phyloP scores from a whole-genome alignment of 1,140 invertebrate genomes.

The honey bee (Apis mellifera) region Amel_HAv3.1 CM009931.2:24941001-24941500 shows the following conservation, averaged over 20 bases:
- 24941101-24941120: neutral
- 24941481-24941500: neutral
- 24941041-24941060: no score
- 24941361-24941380: neutral
- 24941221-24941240: no score
- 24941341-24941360: neutral
- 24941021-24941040: no score
- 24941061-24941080: no score
- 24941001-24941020: no score
- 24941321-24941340: neutral
- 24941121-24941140: neutral
- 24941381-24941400: constrained; percentile 3
- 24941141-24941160: neutral
- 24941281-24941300: neutral
- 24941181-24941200: no score
- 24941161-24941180: neutral
- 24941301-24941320: neutral
- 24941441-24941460: neutral
- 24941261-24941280: neutral
- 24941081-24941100: no score
- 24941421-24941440: neutral
- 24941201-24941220: no score
- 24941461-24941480: neutral
- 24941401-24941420: constrained; percentile 8
- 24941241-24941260: no score